Evolutionary conservation across 2,113 vertebrate species (phyloP).

Genomic region (Talpa occidentalis): DNA sequence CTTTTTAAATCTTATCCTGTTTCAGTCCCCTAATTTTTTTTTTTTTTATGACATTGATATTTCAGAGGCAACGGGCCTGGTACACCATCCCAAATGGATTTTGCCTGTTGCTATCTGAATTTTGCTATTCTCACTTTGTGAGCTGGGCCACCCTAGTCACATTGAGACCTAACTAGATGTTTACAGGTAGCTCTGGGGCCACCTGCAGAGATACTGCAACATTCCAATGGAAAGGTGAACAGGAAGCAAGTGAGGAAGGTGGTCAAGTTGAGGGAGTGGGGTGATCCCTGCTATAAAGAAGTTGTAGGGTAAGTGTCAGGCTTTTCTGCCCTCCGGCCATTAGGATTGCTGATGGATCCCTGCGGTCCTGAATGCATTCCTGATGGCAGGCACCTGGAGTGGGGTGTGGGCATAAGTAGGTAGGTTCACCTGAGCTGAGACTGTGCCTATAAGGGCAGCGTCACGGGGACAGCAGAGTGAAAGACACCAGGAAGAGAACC

Average conservation of each 20-base stretch:
- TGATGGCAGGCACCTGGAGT: too few species aligned
- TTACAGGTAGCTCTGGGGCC: neutral
- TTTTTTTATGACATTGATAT: neutral
- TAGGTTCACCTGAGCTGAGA: too few species aligned
- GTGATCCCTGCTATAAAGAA: neutral
- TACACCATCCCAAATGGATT: neutral
- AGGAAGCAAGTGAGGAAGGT: neutral
- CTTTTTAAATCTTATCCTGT: constrained; percentile 1
- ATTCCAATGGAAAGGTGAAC: neutral
- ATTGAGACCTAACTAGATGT: neutral
- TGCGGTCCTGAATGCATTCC: too few species aligned
- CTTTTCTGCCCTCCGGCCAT: too few species aligned
- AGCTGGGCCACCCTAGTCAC: neutral
- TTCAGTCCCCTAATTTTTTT: neutral
- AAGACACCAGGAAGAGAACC: too few species aligned
- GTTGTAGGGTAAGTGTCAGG: too few species aligned
- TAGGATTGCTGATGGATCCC: too few species aligned
- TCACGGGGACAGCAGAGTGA: too few species aligned
- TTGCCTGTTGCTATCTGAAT: too few species aligned
- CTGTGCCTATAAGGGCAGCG: too few species aligned
- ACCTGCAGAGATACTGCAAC: neutral
- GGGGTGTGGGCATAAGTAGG: too few species aligned
- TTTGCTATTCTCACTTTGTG: neutral
- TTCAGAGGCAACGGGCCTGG: neutral
- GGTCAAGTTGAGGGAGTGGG: neutral